Conservation (phyloP, 2,113 vertebrate species). For the Plotosus lineatus region DNA sequence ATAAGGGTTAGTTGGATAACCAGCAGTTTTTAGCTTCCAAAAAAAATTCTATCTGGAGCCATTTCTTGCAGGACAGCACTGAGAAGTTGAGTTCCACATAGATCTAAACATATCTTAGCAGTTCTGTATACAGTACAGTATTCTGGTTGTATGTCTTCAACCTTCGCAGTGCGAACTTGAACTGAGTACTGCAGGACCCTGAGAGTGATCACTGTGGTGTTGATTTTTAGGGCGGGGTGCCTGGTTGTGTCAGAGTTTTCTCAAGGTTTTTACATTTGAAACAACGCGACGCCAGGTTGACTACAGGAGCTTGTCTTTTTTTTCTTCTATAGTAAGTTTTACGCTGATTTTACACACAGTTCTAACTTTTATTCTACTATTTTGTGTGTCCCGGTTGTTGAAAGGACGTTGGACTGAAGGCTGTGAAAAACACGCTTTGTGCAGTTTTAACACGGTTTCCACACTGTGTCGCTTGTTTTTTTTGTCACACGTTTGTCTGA, state of each 20-base stretch:
- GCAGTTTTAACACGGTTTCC: not conserved
- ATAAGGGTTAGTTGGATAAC: not conserved
- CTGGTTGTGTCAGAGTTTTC: not conserved
- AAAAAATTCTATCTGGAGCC: not conserved
- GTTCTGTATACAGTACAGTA: too few species aligned
- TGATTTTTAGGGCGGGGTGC: not conserved
- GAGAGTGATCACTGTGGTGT: not conserved
- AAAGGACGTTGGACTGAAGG: not conserved
- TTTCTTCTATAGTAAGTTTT: conserved; percentile 32
- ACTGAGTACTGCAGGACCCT: too few species aligned
- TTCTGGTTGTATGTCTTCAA: too few species aligned
- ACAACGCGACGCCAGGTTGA: not conserved
- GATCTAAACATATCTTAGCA: not conserved
- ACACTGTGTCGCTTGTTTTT: not conserved
- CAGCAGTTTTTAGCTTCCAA: not conserved
- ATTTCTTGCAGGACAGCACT: not conserved
- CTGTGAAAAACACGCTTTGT: too few species aligned
- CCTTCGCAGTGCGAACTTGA: too few species aligned
- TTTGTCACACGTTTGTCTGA: not conserved
- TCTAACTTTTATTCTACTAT: not conserved
- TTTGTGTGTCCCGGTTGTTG: not conserved
- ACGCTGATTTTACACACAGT: not conserved
- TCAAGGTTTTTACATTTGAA: not conserved
- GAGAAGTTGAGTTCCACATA: not conserved
- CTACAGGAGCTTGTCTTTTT: not conserved